phyloP scores from a whole-genome alignment of 1,140 invertebrate species.

The Lithobius niger region DNA sequence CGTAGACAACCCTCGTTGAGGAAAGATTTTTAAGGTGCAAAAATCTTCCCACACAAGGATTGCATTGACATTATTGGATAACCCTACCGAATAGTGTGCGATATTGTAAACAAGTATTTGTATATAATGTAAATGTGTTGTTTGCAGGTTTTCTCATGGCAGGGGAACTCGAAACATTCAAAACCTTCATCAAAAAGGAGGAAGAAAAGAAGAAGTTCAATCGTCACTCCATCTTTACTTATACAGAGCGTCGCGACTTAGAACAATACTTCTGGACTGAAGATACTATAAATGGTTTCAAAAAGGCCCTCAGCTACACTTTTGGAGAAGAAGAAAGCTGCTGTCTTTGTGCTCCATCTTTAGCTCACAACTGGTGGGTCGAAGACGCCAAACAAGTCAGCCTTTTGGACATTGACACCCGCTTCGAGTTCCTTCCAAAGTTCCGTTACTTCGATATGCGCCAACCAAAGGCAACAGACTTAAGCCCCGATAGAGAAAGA shows the following conservation, averaged over 20 bases:
- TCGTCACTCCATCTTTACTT: too few relatives aligned
- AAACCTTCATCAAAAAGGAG: too few relatives aligned
- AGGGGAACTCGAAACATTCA: too few relatives aligned
- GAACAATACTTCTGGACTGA: constrained; percentile 21
- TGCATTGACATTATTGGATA: too few relatives aligned
- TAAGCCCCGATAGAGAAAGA: constrained; percentile 7
- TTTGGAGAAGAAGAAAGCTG: constrained; percentile 17
- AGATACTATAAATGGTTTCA: constrained; percentile 16
- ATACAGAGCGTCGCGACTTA: constrained; percentile 16
- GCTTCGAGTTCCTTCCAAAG: constrained; percentile 17
- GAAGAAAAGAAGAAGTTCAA: too few relatives aligned
- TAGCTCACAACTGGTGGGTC: constrained; percentile 15
- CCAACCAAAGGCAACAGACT: constrained; percentile 5
- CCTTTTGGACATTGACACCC: constrained; percentile 16
- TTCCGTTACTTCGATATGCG: constrained; percentile 18
- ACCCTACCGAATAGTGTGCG: too few relatives aligned
- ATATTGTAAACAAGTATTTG: too few relatives aligned
- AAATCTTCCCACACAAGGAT: too few relatives aligned
- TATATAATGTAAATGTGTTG: too few relatives aligned
- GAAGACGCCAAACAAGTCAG: constrained; percentile 14
- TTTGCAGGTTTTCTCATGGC: too few relatives aligned
- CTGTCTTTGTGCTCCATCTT: constrained; percentile 16
- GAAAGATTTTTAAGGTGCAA: too few relatives aligned
- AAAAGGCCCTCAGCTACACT: constrained; percentile 11
- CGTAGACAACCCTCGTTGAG: too few relatives aligned